phyloP scores from a whole-genome alignment of 2,888 invertebrate species.

The Miltochrista miniata region DNA sequence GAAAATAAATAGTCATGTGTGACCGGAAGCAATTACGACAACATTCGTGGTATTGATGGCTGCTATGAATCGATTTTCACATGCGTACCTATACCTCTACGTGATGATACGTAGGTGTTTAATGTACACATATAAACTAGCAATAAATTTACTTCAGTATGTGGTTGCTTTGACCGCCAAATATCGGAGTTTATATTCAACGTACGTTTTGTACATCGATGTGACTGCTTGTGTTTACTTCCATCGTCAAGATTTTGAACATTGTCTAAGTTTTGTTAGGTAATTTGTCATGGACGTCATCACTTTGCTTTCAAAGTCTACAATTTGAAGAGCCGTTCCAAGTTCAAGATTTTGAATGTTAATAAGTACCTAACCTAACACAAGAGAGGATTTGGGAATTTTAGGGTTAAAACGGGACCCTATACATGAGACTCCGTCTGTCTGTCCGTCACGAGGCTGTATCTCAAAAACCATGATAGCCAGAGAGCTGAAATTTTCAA shows the following conservation, averaged over 20 bases:
- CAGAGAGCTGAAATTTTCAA: too few relatives aligned
- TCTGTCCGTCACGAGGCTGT: too few relatives aligned
- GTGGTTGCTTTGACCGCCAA: slow-evolving; percentile 66
- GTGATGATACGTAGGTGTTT: slow-evolving; percentile 57
- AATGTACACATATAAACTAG: slow-evolving; percentile 30
- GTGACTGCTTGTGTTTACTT: slow-evolving; percentile 50
- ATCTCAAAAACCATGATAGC: too few relatives aligned
- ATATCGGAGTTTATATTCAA: slow-evolving; percentile 72
- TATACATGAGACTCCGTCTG: too few relatives aligned
- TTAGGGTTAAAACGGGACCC: too few relatives aligned
- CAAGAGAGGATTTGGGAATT: too few relatives aligned
- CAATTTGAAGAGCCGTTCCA: too few relatives aligned
- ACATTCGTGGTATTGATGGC: slow-evolving; percentile 64
- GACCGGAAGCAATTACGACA: slow-evolving; percentile 72
- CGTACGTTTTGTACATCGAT: slow-evolving; percentile 45
- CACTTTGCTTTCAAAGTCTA: too few relatives aligned
- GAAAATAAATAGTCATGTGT: slow-evolving; percentile 48
- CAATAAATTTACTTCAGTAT: slow-evolving; percentile 59
- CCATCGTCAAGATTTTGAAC: slow-evolving; percentile 32
- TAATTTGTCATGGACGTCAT: too few relatives aligned
- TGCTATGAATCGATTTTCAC: slow-evolving; percentile 68
- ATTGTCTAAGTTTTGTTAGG: neutral
- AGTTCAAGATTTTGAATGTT: too few relatives aligned
- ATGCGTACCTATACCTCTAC: slow-evolving; percentile 49
- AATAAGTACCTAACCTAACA: too few relatives aligned